phyloP scores from a whole-genome alignment of 2,888 invertebrate genomes.

The Dioctria linearis region DNA sequence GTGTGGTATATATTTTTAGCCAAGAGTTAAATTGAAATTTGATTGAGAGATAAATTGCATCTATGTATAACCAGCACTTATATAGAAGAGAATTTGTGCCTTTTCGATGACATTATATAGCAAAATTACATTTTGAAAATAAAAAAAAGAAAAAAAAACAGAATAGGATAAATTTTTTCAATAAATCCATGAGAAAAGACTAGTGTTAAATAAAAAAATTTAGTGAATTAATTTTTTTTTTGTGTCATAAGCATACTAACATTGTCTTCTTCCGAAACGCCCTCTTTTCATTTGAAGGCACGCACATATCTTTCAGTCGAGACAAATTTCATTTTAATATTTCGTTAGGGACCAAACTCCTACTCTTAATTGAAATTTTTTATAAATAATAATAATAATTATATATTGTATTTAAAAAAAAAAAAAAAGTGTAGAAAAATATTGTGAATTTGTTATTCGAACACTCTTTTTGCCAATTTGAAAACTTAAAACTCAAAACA shows the following conservation, averaged over 20 bases:
- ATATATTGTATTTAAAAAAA: no score
- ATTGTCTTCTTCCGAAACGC: conserved; percentile 6
- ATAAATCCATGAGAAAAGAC: neutral
- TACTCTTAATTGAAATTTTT: conserved; percentile 12
- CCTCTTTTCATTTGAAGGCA: conserved; percentile 24
- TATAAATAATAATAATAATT: no score
- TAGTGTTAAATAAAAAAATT: conserved; percentile 7
- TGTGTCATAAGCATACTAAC: neutral
- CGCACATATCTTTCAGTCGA: conserved; percentile 42
- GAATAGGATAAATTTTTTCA: neutral
- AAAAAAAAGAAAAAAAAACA: neutral
- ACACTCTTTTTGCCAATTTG: no score
- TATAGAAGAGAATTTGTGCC: conserved; percentile 43
- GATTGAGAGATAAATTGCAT: conserved; percentile 31
- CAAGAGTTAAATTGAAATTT: conserved; percentile 1
- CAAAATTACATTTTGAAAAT: conserved; percentile 41
- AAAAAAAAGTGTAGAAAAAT: no score
- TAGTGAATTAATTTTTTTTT: conserved; percentile 10
- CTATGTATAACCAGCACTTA: conserved; percentile 38
- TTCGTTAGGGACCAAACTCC: conserved; percentile 50
- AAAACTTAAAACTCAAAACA: no score
- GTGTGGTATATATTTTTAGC: neutral
- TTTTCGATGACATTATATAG: conserved; percentile 32
- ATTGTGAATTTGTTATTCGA: no score
- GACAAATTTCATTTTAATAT: conserved; percentile 19